Conservation (phyloP, 2,888 invertebrate genomes). For the Aspidiotus rigidus region DNA sequence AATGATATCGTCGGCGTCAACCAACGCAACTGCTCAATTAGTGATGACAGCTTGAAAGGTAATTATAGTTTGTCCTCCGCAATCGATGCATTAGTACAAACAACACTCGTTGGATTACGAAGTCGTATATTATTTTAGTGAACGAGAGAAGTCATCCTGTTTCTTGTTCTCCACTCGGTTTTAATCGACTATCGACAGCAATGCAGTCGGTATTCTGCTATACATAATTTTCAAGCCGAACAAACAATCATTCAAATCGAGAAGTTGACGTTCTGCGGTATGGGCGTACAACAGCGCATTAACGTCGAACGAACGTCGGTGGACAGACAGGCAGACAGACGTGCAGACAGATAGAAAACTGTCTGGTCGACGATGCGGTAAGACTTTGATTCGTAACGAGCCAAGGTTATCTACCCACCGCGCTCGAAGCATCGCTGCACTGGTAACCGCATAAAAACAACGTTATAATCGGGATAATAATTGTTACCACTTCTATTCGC, state of each 20-base stretch:
- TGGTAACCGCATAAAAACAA: neutral
- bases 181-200: too few relatives aligned
- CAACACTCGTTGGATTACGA: too few relatives aligned
- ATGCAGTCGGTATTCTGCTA: too few relatives aligned
- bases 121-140: too few relatives aligned
- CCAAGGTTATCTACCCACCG: constrained; percentile 32
- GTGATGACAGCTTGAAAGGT: too few relatives aligned
- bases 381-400: constrained; percentile 28
- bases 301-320: constrained; percentile 5
- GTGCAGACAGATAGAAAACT: constrained; percentile 31
- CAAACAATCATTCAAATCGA: constrained; percentile 1
- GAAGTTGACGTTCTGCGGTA: neutral
- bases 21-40: too few relatives aligned
- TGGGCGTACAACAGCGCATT: neutral
- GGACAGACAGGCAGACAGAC: constrained; percentile 23
- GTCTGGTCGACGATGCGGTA: constrained; percentile 31
- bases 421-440: neutral
- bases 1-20: too few relatives aligned
- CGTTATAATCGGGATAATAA: neutral
- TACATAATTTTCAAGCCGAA: neutral
- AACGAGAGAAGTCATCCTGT: too few relatives aligned
- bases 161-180: too few relatives aligned
- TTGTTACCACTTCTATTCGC: constrained; percentile 2
- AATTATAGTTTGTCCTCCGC: too few relatives aligned
- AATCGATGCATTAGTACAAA: too few relatives aligned